Percentiles rank a stretch among this genome's conserved stretches.
phyloP scores from a whole-genome alignment of 2,888 invertebrate genomes.

The Chrysomela aeneicollis region DNA sequence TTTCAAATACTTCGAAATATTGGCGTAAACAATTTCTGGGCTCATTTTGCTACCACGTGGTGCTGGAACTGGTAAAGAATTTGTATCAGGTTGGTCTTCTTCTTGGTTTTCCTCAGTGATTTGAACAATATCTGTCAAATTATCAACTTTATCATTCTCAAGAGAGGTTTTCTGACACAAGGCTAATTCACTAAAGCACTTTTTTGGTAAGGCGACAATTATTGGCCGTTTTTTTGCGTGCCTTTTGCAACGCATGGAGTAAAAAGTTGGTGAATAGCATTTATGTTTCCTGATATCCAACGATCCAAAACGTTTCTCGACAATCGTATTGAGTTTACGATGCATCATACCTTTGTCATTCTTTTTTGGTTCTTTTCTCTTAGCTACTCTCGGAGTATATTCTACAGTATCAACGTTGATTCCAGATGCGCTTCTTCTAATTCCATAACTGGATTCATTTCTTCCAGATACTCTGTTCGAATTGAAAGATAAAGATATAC shows the following conservation, averaged over 20 bases:
- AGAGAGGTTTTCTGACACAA: slow-evolving; percentile 6
- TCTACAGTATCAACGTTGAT: slow-evolving; percentile 39
- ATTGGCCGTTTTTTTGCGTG: slow-evolving; percentile 58
- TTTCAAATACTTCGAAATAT: slow-evolving; percentile 48
- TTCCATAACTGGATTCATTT: slow-evolving; percentile 51
- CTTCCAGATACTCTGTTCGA: slow-evolving; percentile 48
- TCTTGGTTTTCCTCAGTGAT: slow-evolving; percentile 67
- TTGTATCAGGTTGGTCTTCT: slow-evolving; percentile 43
- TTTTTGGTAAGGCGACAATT: slow-evolving; percentile 57
- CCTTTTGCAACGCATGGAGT: slow-evolving; percentile 60
- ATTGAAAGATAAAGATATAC: slow-evolving; percentile 6
- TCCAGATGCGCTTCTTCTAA: slow-evolving; percentile 53
- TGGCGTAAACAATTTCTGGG: slow-evolving; percentile 53
- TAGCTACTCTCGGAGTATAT: slow-evolving; percentile 13
- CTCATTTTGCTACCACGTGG: slow-evolving; percentile 62
- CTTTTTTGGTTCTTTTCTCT: slow-evolving; percentile 25
- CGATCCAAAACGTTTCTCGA: slow-evolving; percentile 55
- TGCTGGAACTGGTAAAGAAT: slow-evolving; percentile 65
- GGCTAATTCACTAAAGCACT: slow-evolving; percentile 45
- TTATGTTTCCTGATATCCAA: slow-evolving; percentile 58
- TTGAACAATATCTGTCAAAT: slow-evolving; percentile 73
- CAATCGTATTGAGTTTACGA: slow-evolving; percentile 35
- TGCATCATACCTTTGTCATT: slow-evolving; percentile 27
- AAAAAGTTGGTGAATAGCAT: slow-evolving; percentile 61
- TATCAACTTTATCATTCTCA: slow-evolving; percentile 62